Conservation (phyloP, 2,113 vertebrate genomes). For the Nothoprocta pentlandii region DNA sequence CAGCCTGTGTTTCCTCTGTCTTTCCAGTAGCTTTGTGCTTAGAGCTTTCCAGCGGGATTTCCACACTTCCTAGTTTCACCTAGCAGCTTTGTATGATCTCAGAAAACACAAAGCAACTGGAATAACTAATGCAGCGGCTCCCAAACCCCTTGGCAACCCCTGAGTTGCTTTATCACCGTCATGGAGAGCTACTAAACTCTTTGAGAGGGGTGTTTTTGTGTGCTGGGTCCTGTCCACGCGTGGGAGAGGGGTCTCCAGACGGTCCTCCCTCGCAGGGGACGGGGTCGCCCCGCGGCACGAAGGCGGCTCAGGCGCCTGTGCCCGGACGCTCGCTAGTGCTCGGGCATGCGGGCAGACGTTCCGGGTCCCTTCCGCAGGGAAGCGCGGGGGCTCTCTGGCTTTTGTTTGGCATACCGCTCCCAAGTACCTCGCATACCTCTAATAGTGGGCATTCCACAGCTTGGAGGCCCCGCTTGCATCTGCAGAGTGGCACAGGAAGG, state of each 20-base stretch:
- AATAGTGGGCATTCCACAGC: not conserved
- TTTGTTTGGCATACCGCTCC: not conserved
- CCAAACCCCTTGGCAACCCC: not conserved
- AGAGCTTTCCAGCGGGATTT: not conserved
- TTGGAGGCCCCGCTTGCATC: not conserved
- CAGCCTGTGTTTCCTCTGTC: not conserved
- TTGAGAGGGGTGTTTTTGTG: not conserved
- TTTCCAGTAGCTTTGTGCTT: not conserved
- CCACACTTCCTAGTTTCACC: not conserved
- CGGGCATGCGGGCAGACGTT: not conserved
- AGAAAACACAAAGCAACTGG: not conserved
- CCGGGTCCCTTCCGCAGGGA: not conserved
- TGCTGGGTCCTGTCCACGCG: fast-evolving
- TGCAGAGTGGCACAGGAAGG: not conserved
- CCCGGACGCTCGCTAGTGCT: not conserved
- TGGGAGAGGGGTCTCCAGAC: fast-evolving
- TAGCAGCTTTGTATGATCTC: fast-evolving
- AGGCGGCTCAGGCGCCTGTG: fast-evolving
- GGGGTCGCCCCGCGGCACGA: fast-evolving
- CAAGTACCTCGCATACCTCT: not conserved
- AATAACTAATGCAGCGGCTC: not conserved
- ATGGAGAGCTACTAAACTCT: fast-evolving
- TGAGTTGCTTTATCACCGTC: no score
- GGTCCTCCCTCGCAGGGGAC: not conserved
- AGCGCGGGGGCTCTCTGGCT: not conserved